These are phyloP conservation scores for Nanger granti DNA, from an alignment of 2,113 vertebrate species.

Conservation along the genomic window DNA sequence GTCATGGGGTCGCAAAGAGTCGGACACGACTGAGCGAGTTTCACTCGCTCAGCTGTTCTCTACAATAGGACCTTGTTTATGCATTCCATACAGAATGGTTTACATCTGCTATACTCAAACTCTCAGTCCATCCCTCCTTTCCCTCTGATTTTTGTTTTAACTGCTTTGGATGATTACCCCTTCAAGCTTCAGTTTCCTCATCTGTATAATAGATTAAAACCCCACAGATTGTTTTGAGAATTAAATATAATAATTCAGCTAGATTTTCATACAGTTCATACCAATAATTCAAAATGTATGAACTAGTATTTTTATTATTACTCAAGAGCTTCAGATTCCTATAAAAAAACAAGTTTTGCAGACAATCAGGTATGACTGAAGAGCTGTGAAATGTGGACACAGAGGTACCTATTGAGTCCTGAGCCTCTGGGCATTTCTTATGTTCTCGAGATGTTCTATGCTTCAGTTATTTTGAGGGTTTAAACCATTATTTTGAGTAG, in stretches of 20 bases:
- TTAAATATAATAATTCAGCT: neutral
- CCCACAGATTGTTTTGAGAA: neutral
- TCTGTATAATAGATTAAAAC: neutral
- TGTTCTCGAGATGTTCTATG: neutral
- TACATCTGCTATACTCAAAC: neutral
- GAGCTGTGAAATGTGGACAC: neutral
- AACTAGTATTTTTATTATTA: neutral
- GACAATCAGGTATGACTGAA: neutral
- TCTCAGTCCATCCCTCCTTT: neutral
- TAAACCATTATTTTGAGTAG: neutral
- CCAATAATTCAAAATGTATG: neutral
- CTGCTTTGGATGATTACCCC: neutral
- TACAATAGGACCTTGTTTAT: neutral
- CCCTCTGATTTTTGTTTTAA: neutral
- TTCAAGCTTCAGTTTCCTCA: neutral
- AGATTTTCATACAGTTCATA: neutral
- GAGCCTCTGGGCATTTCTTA: neutral
- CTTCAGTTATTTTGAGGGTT: neutral
- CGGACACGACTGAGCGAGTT: rapidly evolving
- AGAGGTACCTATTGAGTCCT: neutral
- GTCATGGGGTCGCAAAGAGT: neutral
- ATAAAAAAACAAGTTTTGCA: neutral
- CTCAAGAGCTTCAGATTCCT: neutral
- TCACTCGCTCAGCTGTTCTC: neutral
- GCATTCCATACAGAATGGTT: neutral